phyloP scores from a whole-genome alignment of 2,797 vertebrate genomes.

The Enteromius treurensis region DNA sequence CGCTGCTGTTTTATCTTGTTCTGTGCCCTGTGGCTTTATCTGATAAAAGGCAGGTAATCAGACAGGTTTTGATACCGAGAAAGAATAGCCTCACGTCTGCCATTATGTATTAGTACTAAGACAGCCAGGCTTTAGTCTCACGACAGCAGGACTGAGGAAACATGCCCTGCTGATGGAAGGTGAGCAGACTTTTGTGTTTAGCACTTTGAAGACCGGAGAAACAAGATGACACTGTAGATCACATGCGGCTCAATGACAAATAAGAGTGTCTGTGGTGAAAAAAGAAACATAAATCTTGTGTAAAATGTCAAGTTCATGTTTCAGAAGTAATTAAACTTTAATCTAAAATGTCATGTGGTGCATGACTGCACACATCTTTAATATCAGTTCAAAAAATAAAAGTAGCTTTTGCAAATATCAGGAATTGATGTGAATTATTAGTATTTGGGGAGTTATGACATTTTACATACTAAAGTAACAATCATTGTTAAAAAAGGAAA shows the following conservation, averaged over 20 bases:
- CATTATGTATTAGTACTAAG: conserved; percentile 37
- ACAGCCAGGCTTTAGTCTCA: conserved; percentile 48
- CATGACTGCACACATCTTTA: background rate
- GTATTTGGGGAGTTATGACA: background rate
- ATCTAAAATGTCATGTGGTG: background rate
- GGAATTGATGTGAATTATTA: background rate
- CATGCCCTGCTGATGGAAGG: conserved; percentile 45
- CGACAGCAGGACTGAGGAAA: conserved; percentile 49
- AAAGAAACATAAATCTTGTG: background rate
- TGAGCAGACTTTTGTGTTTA: conserved; percentile 33
- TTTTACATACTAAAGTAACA: background rate
- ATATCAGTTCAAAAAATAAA: background rate
- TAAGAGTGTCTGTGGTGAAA: background rate
- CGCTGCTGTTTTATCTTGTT: conserved; percentile 54
- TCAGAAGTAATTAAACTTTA: background rate
- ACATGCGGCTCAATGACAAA: background rate
- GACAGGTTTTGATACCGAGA: conserved; percentile 58
- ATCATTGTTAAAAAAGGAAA: background rate
- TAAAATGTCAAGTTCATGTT: background rate
- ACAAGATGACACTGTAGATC: conserved; percentile 11
- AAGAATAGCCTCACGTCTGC: conserved; percentile 56
- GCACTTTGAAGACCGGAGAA: conserved; percentile 1
- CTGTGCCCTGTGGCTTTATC: conserved; percentile 47
- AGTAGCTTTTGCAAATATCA: background rate
- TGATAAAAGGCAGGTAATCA: conserved; percentile 57